These are phyloP conservation scores for Halocynthia roretzi DNA, from an alignment of 23 tunicate genomes.

Conservation along the genomic window DNA sequence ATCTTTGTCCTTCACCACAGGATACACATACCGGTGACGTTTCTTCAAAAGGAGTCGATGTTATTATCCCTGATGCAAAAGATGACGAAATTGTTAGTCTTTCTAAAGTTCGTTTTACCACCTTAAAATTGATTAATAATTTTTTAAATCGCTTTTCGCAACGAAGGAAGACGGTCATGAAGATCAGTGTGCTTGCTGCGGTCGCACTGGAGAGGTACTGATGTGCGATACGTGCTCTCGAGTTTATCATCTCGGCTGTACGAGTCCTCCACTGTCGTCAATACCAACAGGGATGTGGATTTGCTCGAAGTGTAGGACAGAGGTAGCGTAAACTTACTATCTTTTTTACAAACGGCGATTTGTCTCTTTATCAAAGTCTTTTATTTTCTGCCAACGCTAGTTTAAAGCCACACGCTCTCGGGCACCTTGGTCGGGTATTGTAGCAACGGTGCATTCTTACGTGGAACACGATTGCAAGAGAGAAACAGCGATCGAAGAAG, in stretches of 20 bases:
- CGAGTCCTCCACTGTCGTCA: slow-evolving; percentile 30
- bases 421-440: slow-evolving; percentile 68
- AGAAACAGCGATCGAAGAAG: slow-evolving; percentile 28
- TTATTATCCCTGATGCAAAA: too few species aligned
- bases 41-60: too few species aligned
- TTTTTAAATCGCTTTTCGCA: not conserved
- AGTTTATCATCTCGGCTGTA: slow-evolving; percentile 52
- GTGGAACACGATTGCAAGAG: slow-evolving; percentile 44
- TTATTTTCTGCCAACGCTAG: slow-evolving; percentile 10
- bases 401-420: slow-evolving; percentile 39
- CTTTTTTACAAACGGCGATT: not conserved
- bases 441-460: slow-evolving; percentile 73
- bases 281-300: slow-evolving; percentile 77
- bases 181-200: slow-evolving; percentile 55
- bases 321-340: slow-evolving; percentile 19
- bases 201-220: slow-evolving; percentile 50
- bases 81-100: not conserved
- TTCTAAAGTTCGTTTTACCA: not conserved
- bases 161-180: slow-evolving; percentile 30
- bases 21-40: too few species aligned
- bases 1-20: too few species aligned
- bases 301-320: slow-evolving; percentile 40
- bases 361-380: not conserved
- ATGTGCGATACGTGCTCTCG: slow-evolving; percentile 83
- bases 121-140: not conserved